Percentiles rank a stretch among this genome's conserved stretches.
phyloP scores from a whole-genome alignment of 2,113 vertebrate species.

The Anas platyrhynchos region DNA sequence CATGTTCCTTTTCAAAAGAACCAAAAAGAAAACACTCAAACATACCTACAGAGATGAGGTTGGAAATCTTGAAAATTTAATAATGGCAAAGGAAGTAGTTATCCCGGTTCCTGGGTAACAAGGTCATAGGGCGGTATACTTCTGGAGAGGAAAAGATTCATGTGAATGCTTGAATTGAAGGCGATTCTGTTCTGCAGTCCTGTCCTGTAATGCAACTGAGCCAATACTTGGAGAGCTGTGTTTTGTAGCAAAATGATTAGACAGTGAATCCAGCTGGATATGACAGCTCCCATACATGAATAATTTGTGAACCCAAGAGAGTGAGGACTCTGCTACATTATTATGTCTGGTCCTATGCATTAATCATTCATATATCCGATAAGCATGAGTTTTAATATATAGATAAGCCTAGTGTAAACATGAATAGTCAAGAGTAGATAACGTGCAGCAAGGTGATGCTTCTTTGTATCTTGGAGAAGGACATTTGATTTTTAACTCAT shows the following conservation, averaged over 20 bases:
- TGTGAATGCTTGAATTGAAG: not conserved
- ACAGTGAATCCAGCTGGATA: not conserved
- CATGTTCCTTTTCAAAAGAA: not conserved
- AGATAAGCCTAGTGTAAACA: not conserved
- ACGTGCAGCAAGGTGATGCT: not conserved
- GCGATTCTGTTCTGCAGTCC: not conserved
- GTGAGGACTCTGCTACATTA: not conserved
- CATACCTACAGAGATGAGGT: not conserved
- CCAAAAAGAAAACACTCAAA: not conserved
- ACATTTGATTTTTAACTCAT: not conserved
- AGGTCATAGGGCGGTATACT: not conserved
- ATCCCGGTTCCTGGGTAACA: not conserved
- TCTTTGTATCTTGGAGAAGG: not conserved
- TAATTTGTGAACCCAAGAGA: not conserved
- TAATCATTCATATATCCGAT: not conserved
- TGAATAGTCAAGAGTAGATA: not conserved
- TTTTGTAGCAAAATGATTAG: not conserved
- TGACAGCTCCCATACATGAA: not conserved
- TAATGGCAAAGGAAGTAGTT: not conserved
- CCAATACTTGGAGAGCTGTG: not conserved
- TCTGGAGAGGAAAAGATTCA: not conserved
- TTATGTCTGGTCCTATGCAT: not conserved
- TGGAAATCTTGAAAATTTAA: not conserved
- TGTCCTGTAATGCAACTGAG: not conserved
- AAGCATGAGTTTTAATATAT: not conserved